These are phyloP conservation scores for Gasteruption jaculator DNA, from an alignment of 2,888 invertebrate genomes.

Conservation along the genomic window DNA sequence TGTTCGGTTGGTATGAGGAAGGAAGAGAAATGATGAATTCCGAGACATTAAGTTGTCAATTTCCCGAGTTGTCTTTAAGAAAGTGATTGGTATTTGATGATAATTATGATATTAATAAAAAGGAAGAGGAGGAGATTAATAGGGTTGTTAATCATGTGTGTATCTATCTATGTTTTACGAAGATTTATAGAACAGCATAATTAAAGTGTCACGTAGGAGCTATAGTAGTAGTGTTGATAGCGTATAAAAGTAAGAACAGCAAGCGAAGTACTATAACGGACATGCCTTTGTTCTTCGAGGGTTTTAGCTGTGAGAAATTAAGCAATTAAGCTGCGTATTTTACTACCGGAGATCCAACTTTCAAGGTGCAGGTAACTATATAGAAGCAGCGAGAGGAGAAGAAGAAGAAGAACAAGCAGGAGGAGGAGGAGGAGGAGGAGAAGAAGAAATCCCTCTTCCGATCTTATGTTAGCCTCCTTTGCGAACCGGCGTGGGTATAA, in stretches of 20 bases:
- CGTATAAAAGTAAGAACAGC: slow-evolving; percentile 37
- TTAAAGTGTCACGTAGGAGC: slow-evolving; percentile 48
- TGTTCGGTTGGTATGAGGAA: too few relatives aligned
- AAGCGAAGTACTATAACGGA: slow-evolving; percentile 39
- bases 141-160: too few relatives aligned
- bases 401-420: slow-evolving; percentile 8
- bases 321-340: slow-evolving; percentile 45
- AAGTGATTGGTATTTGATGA: too few relatives aligned
- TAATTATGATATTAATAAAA: too few relatives aligned
- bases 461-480: too few relatives aligned
- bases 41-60: too few relatives aligned
- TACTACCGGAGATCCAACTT: slow-evolving; percentile 35
- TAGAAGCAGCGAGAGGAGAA: too few relatives aligned
- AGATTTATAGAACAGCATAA: slow-evolving; percentile 46
- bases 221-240: slow-evolving; percentile 46
- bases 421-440: slow-evolving; percentile 13
- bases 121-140: too few relatives aligned
- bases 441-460: slow-evolving; percentile 18
- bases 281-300: slow-evolving; percentile 37
- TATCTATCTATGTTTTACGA: too few relatives aligned
- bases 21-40: too few relatives aligned
- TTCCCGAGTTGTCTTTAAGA: too few relatives aligned
- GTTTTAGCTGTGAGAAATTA: slow-evolving; percentile 44
- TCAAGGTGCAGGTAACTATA: slow-evolving; percentile 27
- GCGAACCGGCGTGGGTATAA: too few relatives aligned